Evolutionary conservation across 2,797 vertebrate species (phyloP).

Genomic region (Lagocephalus sceleratus): DNA sequence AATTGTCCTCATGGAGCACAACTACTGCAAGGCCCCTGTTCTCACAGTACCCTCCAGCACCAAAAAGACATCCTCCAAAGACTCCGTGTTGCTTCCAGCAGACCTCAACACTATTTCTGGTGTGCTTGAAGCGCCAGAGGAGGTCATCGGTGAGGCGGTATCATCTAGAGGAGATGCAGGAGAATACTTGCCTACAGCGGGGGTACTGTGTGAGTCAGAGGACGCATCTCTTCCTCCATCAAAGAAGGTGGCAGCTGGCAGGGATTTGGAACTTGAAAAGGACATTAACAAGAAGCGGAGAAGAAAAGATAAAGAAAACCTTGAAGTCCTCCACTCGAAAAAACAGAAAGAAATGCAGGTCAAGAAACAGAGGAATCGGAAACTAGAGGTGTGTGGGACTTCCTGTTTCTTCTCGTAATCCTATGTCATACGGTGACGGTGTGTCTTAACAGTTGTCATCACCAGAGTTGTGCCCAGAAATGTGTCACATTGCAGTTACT

Average conservation of each 20-base stretch:
- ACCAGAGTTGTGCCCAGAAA: background rate
- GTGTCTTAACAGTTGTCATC: too few relatives aligned
- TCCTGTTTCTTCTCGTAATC: conserved; percentile 11
- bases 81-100: conserved; percentile 66
- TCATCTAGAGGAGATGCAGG: conserved; percentile 53
- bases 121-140: conserved; percentile 89
- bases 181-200: conserved; percentile 51
- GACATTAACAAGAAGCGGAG: conserved; percentile 74
- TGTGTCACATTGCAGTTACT: too few relatives aligned
- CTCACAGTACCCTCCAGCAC: conserved; percentile 36
- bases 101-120: conserved; percentile 79
- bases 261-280: conserved; percentile 59
- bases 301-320: conserved; percentile 76
- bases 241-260: conserved; percentile 52
- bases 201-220: conserved; percentile 58
- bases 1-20: conserved; percentile 84
- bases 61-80: conserved; percentile 62
- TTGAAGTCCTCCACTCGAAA: conserved; percentile 61
- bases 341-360: conserved; percentile 68
- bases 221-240: conserved; percentile 42
- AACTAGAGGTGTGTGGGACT: conserved; percentile 66
- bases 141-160: conserved; percentile 81
- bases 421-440: too few relatives aligned
- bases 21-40: conserved; percentile 80
- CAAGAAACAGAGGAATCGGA: conserved; percentile 75